Percentiles rank a stretch among this genome's conserved stretches.
These are phyloP conservation scores for Merluccius polli DNA, from an alignment of 2,797 vertebrate genomes.

Conservation along the genomic window DNA sequence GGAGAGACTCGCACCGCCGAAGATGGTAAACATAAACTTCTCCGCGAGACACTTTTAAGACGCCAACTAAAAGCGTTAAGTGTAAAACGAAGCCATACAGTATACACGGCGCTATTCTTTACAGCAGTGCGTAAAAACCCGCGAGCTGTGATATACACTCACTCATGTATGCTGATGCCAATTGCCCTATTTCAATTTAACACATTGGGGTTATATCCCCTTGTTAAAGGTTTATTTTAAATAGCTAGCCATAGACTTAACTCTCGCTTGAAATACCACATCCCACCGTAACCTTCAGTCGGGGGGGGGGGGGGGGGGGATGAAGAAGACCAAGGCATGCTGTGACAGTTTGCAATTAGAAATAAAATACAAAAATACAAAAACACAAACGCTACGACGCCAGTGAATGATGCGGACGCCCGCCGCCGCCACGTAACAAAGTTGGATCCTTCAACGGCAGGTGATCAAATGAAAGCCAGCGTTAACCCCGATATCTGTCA, in stretches of 20 bases:
- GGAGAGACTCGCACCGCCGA: not conserved
- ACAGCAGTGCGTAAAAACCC: not conserved
- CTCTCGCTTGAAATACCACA: not conserved
- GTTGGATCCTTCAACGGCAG: conserved; percentile 13
- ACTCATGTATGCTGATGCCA: not conserved
- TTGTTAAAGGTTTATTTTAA: conserved; percentile 7
- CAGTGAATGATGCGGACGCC: not conserved
- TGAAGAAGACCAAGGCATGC: not conserved
- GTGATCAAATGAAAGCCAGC: conserved; percentile 40
- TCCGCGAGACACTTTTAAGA: not conserved
- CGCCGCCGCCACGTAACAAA: not conserved
- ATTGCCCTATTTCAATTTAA: not conserved
- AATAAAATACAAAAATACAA: not conserved
- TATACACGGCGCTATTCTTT: not conserved
- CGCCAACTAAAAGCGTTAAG: not conserved
- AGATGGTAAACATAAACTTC: conserved; percentile 4
- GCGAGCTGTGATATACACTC: not conserved
- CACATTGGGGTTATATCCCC: not conserved
- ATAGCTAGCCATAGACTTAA: not conserved
- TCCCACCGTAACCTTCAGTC: not conserved
- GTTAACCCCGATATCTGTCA: conserved; percentile 41
- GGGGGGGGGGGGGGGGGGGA: no score
- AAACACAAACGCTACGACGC: not conserved
- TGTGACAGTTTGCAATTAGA: not conserved
- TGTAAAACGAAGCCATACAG: not conserved